Conservation (phyloP, 2,888 invertebrate genomes). For the Rhyacophila evoluta region DNA sequence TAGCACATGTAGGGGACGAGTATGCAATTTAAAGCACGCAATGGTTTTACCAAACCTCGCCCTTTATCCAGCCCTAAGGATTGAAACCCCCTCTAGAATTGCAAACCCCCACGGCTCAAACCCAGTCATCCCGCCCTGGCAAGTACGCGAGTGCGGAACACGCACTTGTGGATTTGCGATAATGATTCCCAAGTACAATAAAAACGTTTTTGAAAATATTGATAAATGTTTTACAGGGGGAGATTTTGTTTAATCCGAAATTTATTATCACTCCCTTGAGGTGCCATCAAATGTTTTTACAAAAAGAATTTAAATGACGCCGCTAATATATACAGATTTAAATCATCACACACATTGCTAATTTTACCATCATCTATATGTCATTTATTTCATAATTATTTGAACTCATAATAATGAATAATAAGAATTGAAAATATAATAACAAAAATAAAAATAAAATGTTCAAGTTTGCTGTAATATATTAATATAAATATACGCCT, state of each 20-base stretch:
- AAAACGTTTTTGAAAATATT: constrained; percentile 22
- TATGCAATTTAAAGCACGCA: constrained; percentile 15
- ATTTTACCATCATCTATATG: too few relatives aligned
- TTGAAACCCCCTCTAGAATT: background rate
- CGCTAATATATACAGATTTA: too few relatives aligned
- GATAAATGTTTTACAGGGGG: constrained; percentile 1
- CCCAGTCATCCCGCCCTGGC: background rate
- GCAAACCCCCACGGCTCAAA: background rate
- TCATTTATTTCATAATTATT: too few relatives aligned
- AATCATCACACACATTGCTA: too few relatives aligned
- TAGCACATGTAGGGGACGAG: background rate
- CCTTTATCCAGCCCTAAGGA: too few relatives aligned
- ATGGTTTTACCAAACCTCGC: background rate
- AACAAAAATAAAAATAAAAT: too few relatives aligned
- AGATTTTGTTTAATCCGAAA: background rate
- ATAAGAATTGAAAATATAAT: too few relatives aligned
- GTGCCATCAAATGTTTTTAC: background rate
- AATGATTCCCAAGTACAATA: constrained; percentile 13
- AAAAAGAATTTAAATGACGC: too few relatives aligned
- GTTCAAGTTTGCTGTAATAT: too few relatives aligned
- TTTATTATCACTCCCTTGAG: constrained; percentile 4
- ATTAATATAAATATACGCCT: too few relatives aligned
- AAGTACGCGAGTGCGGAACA: background rate
- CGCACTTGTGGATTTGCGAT: constrained; percentile 24
- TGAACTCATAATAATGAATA: too few relatives aligned